Evolutionary conservation across 2,888 invertebrate genomes (phyloP), one percentile per base, ranked within the genome.

Genomic region (Phania funesta): DNA sequence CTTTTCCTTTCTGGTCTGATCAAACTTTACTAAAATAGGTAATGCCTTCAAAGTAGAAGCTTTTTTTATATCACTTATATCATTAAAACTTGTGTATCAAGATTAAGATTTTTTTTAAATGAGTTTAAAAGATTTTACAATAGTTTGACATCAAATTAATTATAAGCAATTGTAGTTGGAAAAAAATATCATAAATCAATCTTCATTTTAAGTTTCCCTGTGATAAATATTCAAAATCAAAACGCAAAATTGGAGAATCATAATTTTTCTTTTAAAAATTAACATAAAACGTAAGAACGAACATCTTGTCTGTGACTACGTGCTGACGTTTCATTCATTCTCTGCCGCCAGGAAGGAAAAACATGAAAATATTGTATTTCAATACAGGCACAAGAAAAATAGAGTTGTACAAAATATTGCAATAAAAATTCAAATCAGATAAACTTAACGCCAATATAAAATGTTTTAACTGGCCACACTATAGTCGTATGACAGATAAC

Each of bases 341-440:
- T 32, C 26, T 35, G 58, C 46, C 48, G 32, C 7, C 24, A 70
- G 46, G 6, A 29, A 22, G 18, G 13, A 50, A 29, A 52, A 52
- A 52, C 62, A 32, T 29, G 52, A 48, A 56, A 73, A 65, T 60
- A 50, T 60, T 65, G 18, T 26, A 26, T 54, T 44, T 20, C 44
- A 35, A 54, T 16, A 11, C 16, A n/a, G 9, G 38, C 52, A 52
- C 16, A 52, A 46, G 3, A 24, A 54, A 79, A 3, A 80, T 75
- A 70, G 68, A 80, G 80, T 74, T 80, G 80, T 80, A 64, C 70
- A 54, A 41, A 73, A 50, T 38, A 64, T n/a, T n/a, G n/a, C n/a
- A n/a, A n/a, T n/a, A 20, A 56, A 32, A 48, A 26, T 6, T 6
- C 38, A 35, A 20, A 16, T 35, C 68, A 35, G 29, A 16, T 18